Evolutionary conservation across 2,888 invertebrate genomes (phyloP).

Genomic region (Tubiluchus corallicola): DNA sequence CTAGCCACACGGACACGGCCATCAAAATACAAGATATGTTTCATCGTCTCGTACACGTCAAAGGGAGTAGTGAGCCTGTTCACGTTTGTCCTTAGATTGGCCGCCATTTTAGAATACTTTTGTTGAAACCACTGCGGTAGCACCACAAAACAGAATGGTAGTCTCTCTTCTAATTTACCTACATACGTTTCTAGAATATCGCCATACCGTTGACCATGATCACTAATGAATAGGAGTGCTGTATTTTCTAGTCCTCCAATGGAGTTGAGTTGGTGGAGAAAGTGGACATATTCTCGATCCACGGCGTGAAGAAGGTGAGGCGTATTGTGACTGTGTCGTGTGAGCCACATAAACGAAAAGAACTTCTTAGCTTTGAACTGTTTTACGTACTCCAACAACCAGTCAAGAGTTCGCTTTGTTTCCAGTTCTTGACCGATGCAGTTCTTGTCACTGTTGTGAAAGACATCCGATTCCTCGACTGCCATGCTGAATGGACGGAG

Average conservation of each 20-base stretch:
- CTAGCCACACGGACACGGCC: conserved; percentile 2
- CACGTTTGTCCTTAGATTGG: conserved; percentile 21
- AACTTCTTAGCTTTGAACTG: not conserved
- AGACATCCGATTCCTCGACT: conserved; percentile 18
- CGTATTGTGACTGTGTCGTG: not conserved
- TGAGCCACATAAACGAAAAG: not conserved
- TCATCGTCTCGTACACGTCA: conserved; percentile 26
- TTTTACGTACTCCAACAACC: conserved; percentile 6
- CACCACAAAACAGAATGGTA: conserved; percentile 26
- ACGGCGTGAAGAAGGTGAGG: not conserved
- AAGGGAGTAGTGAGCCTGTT: conserved; percentile 28
- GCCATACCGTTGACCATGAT: conserved; percentile 31
- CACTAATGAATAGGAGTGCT: conserved; percentile 22
- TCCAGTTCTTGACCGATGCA: conserved; percentile 20
- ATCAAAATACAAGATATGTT: conserved; percentile 12
- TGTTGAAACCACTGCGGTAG: conserved; percentile 22
- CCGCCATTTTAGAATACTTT: conserved; percentile 20
- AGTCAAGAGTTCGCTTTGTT: conserved; percentile 20
- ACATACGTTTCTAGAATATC: conserved; percentile 26
- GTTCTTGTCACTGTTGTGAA: conserved; percentile 16
- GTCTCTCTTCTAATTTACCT: conserved; percentile 29
- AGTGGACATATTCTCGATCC: not conserved
- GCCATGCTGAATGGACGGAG: conserved; percentile 24
- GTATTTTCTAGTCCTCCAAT: conserved; percentile 14
- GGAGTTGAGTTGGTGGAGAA: not conserved